These are phyloP conservation scores for Halcyon senegalensis DNA, from an alignment of 2,113 vertebrate genomes.

Conservation along the genomic window DNA sequence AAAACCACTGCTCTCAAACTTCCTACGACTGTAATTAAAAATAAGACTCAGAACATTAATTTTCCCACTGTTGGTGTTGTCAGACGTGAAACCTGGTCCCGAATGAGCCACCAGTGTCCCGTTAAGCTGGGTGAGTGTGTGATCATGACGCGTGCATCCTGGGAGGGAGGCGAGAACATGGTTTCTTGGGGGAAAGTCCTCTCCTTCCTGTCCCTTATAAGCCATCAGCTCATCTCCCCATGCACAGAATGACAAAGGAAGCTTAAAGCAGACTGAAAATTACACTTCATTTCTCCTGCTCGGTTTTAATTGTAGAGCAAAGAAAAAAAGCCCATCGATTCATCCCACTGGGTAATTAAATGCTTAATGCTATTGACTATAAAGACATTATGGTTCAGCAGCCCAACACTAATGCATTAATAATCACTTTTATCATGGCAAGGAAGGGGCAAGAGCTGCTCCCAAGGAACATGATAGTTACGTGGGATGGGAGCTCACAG, in stretches of 20 bases:
- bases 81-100: not conserved
- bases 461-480: fast-evolving
- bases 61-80: not conserved
- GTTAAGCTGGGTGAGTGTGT: not conserved
- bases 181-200: not conserved
- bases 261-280: not conserved
- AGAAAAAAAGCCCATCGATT: slow-evolving; percentile 30
- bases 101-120: not conserved
- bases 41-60: not conserved
- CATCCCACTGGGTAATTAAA: slow-evolving; percentile 45
- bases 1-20: not conserved
- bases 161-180: not conserved
- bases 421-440: not conserved
- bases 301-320: slow-evolving; percentile 20
- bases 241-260: fast-evolving
- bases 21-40: not conserved
- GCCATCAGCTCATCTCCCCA: not conserved
- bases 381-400: slow-evolving; percentile 31
- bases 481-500: fast-evolving
- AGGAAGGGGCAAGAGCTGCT: not conserved
- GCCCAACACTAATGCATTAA: slow-evolving; percentile 30
- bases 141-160: not conserved
- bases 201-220: not conserved
- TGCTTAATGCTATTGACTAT: slow-evolving; percentile 36
- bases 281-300: not conserved